phyloP scores from a whole-genome alignment of 2,888 invertebrate species.

The Philonicus albiceps region DNA sequence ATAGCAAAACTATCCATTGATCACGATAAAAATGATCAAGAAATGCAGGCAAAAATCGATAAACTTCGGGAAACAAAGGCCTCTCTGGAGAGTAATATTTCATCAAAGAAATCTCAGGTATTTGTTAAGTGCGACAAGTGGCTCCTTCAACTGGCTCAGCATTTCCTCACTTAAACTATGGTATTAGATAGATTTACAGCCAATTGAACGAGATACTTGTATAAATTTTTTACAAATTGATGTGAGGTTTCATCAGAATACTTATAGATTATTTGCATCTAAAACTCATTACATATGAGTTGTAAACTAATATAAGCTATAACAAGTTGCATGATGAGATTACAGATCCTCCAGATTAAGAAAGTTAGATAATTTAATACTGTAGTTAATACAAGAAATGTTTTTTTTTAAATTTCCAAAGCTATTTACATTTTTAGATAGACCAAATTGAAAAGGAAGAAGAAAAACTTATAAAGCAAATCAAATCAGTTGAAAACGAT shows the following conservation, averaged over 20 bases:
- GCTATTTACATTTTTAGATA: slow-evolving; percentile 46
- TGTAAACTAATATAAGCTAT: too few species aligned
- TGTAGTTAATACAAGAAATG: not conserved
- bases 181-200: too few species aligned
- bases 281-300: too few species aligned
- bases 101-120: slow-evolving; percentile 66
- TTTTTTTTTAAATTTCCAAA: not conserved
- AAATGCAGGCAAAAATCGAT: slow-evolving; percentile 68
- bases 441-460: slow-evolving; percentile 67
- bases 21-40: slow-evolving; percentile 58
- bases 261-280: too few species aligned
- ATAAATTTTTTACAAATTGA: too few species aligned
- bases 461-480: slow-evolving; percentile 66
- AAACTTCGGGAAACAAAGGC: slow-evolving; percentile 66
- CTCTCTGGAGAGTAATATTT: slow-evolving; percentile 72
- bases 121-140: not conserved
- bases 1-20: slow-evolving; percentile 53
- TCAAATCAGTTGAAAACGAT: slow-evolving; percentile 70
- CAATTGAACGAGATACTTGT: too few species aligned
- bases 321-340: too few species aligned
- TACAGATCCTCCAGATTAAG: too few species aligned
- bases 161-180: too few species aligned
- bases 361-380: too few species aligned
- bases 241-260: too few species aligned
- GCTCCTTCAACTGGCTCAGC: too few species aligned